Percentiles rank a stretch among this genome's conserved stretches.
Conservation (phyloP, 2,888 invertebrate genomes). For the Acanthococcus lagerstroemiae region DNA sequence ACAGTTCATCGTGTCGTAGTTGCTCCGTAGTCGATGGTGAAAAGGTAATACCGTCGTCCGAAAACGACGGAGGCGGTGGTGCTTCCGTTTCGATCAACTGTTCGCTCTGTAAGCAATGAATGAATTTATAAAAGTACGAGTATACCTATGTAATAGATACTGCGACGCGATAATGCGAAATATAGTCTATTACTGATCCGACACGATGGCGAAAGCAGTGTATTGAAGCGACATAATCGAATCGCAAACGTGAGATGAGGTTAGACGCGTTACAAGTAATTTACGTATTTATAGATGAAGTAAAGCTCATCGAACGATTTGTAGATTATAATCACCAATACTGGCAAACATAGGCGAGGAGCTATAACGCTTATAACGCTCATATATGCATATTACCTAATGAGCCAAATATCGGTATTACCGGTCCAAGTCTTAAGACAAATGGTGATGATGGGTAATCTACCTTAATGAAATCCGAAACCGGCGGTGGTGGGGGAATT, state of each 20-base stretch:
- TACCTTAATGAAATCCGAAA: conserved; percentile 42
- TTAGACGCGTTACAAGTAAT: too few species aligned
- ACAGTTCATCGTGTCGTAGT: conserved; percentile 9
- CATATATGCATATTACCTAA: too few species aligned
- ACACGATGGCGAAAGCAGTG: too few species aligned
- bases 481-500: conserved; percentile 78
- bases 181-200: too few species aligned
- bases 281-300: too few species aligned
- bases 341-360: too few species aligned
- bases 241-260: too few species aligned
- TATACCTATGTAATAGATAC: neutral
- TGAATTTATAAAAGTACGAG: neutral
- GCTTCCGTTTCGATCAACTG: conserved; percentile 16
- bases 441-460: neutral
- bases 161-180: too few species aligned
- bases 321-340: too few species aligned
- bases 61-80: conserved; percentile 19
- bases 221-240: too few species aligned
- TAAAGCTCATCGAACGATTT: too few species aligned
- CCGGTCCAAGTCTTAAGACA: neutral
- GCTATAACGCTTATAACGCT: too few species aligned
- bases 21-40: conserved; percentile 9
- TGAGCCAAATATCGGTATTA: neutral
- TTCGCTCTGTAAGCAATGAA: neutral
- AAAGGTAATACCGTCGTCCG: conserved; percentile 4